These are phyloP conservation scores for Setipinna tenuifilis DNA, from an alignment of 2,797 vertebrate genomes.

Conservation along the genomic window DNA sequence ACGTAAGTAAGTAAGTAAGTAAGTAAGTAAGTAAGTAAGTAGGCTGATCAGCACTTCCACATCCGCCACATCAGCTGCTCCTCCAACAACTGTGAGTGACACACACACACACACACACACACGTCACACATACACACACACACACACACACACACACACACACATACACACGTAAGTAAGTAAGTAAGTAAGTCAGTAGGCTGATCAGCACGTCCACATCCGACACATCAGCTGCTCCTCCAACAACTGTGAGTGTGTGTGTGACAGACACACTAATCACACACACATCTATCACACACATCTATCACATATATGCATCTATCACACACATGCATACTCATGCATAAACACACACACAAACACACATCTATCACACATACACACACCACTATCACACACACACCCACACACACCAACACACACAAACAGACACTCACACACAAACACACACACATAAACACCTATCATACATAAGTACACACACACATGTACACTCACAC, in stretches of 20 bases:
- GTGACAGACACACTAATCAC: no score
- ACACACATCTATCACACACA: no score
- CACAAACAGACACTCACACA: neutral
- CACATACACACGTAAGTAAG: no score
- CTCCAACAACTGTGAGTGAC: no score
- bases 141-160: slow-evolving; percentile 40
- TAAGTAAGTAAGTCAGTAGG: no score
- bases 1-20: slow-evolving; percentile 48
- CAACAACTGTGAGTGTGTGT: no score
- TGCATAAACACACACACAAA: neutral
- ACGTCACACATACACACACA: neutral
- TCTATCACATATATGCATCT: no score
- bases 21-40: no score
- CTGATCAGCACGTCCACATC: no score
- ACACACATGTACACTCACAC: neutral
- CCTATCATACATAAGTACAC: neutral
- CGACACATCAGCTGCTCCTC: no score
- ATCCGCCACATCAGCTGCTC: no score
- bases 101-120: neutral
- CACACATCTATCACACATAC: neutral
- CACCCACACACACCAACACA: slow-evolving; percentile 37
- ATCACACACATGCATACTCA: neutral
- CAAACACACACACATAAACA: slow-evolving; percentile 36
- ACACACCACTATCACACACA: neutral
- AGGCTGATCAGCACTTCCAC: no score